Evolutionary conservation across 2,113 vertebrate genomes (phyloP), one percentile per base, ranked within the genome.

Genomic region (Cromileptes altivelis): DNA sequence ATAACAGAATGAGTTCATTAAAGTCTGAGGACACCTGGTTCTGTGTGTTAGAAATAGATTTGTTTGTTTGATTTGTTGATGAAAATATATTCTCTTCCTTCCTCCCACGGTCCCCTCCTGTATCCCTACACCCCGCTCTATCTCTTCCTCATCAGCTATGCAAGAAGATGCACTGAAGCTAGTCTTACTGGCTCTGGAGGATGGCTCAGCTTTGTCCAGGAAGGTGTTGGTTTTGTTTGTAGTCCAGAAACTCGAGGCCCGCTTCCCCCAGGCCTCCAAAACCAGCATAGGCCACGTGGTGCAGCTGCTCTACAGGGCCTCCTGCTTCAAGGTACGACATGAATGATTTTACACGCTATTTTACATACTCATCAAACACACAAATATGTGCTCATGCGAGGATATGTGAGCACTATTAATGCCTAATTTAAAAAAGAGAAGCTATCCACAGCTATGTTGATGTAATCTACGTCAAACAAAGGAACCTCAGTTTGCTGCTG

Each of bases 171-270:
- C 97, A 53, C 94, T 99, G 91, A 99, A 99, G 91, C 95, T 99
- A 60, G 98, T 99, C 4, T 91, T 99, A 71, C 93, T 99, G 88
- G 98, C 98, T 67, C 95, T 99, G 89, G 98, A 99, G 95, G 98
- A 99, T 47, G 98, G 98, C 85, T 99, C 98, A 37, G 98, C 98
- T 30, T 96, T 99, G 72, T 99, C 98, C 75, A 95, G 98, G 92
- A 99, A 99, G 94, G 98, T 99, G 92, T 91, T 99, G 94, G 98
- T 99, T 87, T 95, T 99, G 95, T 99, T 99, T 90, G 98, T 99
- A 61, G 98, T 99, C 76, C 98, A 99, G 95, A 98, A 98, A 90
- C 94, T 99, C 63, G 98, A 99, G 94, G 97, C 97, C 69, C 96
- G 98, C 85, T 99, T 99, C 93, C 98, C 98, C 86, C 98, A 99